A percentile compares a stretch with the other conserved stretches of the same genome.
phyloP scores from a whole-genome alignment of 2,888 invertebrate genomes.

The Carabus problematicus region DNA sequence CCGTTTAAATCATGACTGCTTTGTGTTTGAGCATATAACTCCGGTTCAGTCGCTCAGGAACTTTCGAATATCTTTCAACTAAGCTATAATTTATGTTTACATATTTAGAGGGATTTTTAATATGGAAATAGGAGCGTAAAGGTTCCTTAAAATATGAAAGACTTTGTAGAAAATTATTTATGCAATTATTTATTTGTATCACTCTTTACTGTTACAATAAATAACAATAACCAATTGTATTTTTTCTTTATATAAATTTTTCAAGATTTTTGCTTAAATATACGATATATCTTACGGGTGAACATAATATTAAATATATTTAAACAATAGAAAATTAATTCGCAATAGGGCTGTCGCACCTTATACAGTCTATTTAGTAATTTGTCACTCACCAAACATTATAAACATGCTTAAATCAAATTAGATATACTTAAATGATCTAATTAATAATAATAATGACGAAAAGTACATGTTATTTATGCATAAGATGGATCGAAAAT shows the following conservation, averaged over 20 bases:
- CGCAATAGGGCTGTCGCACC: constrained; percentile 36
- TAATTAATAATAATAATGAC: too few relatives aligned
- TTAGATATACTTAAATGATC: too few relatives aligned
- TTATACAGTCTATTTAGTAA: not conserved
- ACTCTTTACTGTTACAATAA: constrained; percentile 41
- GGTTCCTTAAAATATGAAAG: too few relatives aligned
- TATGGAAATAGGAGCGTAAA: not conserved
- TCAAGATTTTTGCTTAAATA: constrained; percentile 27
- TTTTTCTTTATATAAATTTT: constrained; percentile 33
- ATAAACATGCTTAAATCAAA: too few relatives aligned
- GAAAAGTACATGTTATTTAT: too few relatives aligned
- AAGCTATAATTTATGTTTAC: too few relatives aligned
- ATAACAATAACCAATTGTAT: constrained; percentile 36
- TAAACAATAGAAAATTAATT: constrained; percentile 17
- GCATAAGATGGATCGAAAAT: too few relatives aligned
- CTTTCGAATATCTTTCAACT: not conserved
- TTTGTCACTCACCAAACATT: too few relatives aligned
- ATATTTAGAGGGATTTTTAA: too few relatives aligned
- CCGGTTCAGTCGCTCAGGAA: not conserved
- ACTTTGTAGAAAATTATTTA: not conserved
- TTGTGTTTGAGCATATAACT: not conserved
- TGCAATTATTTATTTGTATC: constrained; percentile 35
- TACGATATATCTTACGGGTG: constrained; percentile 26
- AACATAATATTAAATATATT: constrained; percentile 23
- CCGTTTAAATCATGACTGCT: too few relatives aligned